Evolutionary conservation across 2,797 vertebrate species (phyloP).

Genomic region (Pseudochirops corinnae): DNA sequence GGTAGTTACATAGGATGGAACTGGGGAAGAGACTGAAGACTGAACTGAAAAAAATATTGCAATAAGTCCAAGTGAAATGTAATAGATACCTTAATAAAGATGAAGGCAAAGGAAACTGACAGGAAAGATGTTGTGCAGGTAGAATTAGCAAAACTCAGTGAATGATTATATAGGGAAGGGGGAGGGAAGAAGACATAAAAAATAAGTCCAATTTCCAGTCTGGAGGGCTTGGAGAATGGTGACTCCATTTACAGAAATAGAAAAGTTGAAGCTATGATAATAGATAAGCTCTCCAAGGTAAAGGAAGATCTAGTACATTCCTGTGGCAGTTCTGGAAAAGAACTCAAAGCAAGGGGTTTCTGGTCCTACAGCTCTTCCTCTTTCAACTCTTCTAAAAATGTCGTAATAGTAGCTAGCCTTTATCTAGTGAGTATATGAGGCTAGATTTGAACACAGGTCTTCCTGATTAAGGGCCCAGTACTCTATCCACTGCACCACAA

Average conservation of each 20-base stretch:
- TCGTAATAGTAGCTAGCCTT: no score
- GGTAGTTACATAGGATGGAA: neutral
- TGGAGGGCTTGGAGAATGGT: neutral
- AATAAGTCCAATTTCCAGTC: neutral
- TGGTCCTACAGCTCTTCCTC: neutral
- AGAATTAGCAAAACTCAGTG: neutral
- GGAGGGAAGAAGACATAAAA: neutral
- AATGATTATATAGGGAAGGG: neutral
- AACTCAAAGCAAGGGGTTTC: neutral
- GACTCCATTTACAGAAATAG: neutral
- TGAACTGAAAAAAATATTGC: neutral
- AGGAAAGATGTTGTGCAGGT: neutral
- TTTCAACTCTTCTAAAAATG: neutral
- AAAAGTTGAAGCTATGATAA: neutral
- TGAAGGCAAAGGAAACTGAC: neutral
- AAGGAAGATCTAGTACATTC: neutral
- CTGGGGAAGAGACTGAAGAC: neutral
- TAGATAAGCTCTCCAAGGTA: neutral
- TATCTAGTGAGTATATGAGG: neutral
- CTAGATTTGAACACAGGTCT: neutral
- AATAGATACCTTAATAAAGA: neutral
- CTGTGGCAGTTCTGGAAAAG: neutral
- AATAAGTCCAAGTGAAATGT: neutral
- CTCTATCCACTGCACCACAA: neutral
- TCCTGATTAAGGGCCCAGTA: neutral